Conservation (phyloP, 2,888 invertebrate species). For the Acrobasis repandana region DNA sequence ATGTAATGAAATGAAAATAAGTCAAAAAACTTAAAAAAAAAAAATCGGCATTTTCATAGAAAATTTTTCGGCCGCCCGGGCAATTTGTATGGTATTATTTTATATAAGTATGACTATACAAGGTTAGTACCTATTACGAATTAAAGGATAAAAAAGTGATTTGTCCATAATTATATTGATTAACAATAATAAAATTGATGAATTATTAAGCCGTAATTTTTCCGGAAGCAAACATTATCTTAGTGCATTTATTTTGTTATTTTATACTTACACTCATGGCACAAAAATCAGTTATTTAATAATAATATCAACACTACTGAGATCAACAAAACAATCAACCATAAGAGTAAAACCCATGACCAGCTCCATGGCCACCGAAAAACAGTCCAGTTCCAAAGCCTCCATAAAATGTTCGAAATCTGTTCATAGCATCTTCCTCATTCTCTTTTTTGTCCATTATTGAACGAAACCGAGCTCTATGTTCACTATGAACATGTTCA, state of each 20-base stretch:
- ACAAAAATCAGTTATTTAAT: constrained; percentile 9
- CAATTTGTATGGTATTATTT: no score
- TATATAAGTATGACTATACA: no score
- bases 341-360: constrained; percentile 70
- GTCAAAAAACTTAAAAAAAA: no score
- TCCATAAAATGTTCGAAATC: constrained; percentile 62
- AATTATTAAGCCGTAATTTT: no score
- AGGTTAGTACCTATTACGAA: no score
- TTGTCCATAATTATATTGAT: no score
- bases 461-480: constrained; percentile 45
- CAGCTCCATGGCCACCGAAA: constrained; percentile 71
- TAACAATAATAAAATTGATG: no score
- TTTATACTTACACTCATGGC: not conserved
- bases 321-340: constrained; percentile 35
- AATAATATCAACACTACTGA: constrained; percentile 3
- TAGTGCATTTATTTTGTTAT: not conserved
- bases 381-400: constrained; percentile 67
- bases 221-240: no score
- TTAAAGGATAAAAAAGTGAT: no score
- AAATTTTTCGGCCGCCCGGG: no score
- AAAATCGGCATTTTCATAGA: no score
- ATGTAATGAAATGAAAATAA: no score
- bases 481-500: constrained; percentile 39
- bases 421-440: constrained; percentile 50
- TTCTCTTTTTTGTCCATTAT: constrained; percentile 45